A percentile compares a stretch with the other conserved stretches of the same genome.
These are phyloP conservation scores for Zygothrica quintamaculata DNA, from an alignment of 2,888 invertebrate genomes.

Conservation along the genomic window DNA sequence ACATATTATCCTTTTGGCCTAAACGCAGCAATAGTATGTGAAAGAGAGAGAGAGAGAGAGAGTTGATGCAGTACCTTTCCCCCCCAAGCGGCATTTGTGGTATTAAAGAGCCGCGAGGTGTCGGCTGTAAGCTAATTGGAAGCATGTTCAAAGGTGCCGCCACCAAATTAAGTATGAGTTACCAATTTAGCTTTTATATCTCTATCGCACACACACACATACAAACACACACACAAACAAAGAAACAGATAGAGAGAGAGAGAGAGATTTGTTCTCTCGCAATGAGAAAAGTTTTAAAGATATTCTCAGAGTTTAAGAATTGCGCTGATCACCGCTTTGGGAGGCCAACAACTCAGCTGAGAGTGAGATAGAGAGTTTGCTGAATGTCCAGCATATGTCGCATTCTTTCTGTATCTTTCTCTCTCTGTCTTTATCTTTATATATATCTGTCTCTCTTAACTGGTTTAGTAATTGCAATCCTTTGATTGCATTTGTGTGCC, in stretches of 20 bases:
- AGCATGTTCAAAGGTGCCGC: slow-evolving; percentile 84
- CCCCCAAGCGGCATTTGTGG: slow-evolving; percentile 43
- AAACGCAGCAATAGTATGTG: slow-evolving; percentile 7
- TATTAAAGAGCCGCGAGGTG: slow-evolving; percentile 81
- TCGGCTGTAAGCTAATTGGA: slow-evolving; percentile 85
- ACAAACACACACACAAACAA: slow-evolving; percentile 19
- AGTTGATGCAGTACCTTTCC: slow-evolving; percentile 1
- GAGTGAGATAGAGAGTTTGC: slow-evolving; percentile 29
- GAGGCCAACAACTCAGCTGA: slow-evolving; percentile 31
- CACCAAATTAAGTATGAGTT: slow-evolving; percentile 84
- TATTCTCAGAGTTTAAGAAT: slow-evolving; percentile 51
- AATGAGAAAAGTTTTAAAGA: slow-evolving; percentile 8
- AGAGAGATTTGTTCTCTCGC: slow-evolving; percentile 32
- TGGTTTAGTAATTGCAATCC: slow-evolving; percentile 76
- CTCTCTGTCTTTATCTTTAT: slow-evolving; percentile 18
- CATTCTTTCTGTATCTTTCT: no score
- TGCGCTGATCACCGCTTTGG: slow-evolving; percentile 60
- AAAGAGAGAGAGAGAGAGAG: no score
- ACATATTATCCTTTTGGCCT: slow-evolving; percentile 59
- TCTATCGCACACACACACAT: slow-evolving; percentile 75
- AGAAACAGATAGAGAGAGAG: slow-evolving; percentile 23
- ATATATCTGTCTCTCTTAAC: slow-evolving; percentile 44
- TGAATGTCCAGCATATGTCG: slow-evolving; percentile 3
- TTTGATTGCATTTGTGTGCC: slow-evolving; percentile 79
- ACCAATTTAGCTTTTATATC: slow-evolving; percentile 84